Evolutionary conservation across 2,113 vertebrate species (phyloP).

Genomic region (Laticauda colubrina): DNA sequence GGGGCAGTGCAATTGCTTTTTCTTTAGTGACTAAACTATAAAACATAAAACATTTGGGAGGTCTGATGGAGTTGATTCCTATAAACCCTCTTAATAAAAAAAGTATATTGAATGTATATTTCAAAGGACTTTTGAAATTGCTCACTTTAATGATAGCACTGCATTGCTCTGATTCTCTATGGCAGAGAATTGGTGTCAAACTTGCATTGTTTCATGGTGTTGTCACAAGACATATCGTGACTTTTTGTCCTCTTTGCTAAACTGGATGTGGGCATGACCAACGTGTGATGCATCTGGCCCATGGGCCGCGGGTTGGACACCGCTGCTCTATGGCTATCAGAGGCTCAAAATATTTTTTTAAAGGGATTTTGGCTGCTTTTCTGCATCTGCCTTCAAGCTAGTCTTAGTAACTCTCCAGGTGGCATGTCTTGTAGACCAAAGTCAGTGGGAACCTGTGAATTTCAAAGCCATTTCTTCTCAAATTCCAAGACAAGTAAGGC

Average conservation of each 20-base stretch:
- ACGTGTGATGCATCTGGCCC: too few relatives aligned
- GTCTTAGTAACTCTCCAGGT: background rate
- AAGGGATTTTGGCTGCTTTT: background rate
- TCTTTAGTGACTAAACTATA: background rate
- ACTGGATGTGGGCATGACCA: too few relatives aligned
- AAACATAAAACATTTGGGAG: background rate
- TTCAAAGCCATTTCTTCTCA: background rate
- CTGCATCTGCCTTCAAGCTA: background rate
- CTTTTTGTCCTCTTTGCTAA: too few relatives aligned
- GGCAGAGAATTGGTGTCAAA: background rate
- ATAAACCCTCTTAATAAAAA: background rate
- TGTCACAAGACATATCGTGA: too few relatives aligned
- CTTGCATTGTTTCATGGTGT: too few relatives aligned
- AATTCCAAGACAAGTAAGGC: background rate
- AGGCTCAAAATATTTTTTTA: background rate
- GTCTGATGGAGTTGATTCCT: background rate
- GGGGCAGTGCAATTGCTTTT: background rate
- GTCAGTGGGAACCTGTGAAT: background rate
- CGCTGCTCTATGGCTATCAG: background rate
- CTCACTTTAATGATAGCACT: background rate
- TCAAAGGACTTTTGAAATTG: background rate
- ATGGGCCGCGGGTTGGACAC: too few relatives aligned
- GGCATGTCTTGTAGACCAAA: background rate
- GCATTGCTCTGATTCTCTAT: background rate
- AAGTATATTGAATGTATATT: too few relatives aligned